Evolutionary conservation across 2,797 vertebrate species (phyloP).

Genomic region (Silurus lanzhouensis): DNA sequence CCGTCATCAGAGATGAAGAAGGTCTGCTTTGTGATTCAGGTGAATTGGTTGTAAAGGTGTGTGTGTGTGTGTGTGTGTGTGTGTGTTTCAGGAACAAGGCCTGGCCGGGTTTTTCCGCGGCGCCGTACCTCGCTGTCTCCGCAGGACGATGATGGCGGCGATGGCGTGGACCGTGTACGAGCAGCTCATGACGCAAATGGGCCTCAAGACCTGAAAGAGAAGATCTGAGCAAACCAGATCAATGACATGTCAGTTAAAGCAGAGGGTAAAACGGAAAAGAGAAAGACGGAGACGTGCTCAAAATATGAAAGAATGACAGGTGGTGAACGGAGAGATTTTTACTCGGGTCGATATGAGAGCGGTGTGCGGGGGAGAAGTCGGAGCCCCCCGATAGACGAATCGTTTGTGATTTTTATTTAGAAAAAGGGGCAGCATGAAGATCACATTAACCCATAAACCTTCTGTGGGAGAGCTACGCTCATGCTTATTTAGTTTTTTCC

Average conservation of each 20-base stretch:
- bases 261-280: not conserved
- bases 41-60: not conserved
- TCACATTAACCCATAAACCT: not conserved
- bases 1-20: not conserved
- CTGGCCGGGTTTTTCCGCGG: conserved; percentile 88
- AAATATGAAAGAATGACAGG: not conserved
- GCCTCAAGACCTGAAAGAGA: conserved; percentile 86
- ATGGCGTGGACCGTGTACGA: conserved; percentile 98
- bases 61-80: conserved; percentile 18
- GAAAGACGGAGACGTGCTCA: not conserved
- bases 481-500: not conserved
- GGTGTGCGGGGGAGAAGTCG: not conserved
- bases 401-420: not conserved
- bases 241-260: too few species aligned
- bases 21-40: not conserved
- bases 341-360: too few species aligned
- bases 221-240: not conserved
- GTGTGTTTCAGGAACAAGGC: conserved; percentile 77
- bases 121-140: conserved; percentile 84
- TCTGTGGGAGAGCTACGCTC: not conserved
- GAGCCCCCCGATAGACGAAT: not conserved
- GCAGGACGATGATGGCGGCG: conserved; percentile 95
- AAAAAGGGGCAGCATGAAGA: not conserved
- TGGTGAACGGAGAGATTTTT: not conserved
- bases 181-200: conserved; percentile 95